Evolutionary conservation across 2,797 vertebrate genomes (phyloP), one percentile per base, ranked within the genome.

Genomic region (Mormyrus hasselquistii): DNA sequence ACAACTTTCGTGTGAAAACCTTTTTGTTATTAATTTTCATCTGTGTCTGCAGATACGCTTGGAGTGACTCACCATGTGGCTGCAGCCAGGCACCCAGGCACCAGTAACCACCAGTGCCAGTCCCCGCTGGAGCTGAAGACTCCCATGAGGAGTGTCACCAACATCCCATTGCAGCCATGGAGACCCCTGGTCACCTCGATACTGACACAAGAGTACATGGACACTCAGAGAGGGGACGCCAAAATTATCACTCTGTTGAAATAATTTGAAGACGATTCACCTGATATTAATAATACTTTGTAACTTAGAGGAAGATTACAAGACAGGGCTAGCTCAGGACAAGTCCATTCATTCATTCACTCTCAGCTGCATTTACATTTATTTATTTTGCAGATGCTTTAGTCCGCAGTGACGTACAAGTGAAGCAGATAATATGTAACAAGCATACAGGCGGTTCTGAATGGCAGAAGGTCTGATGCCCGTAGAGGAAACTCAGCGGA

Each of bases 101-200:
- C 88, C 84, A 96, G 91, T 50, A 96, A 94, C 94, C 93, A 95
- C 94, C 95, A 96, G 92, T 95, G 95, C 95, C 95, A 97, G 91
- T 96, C 94, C 87, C 95, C 94, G 47, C 93, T 93, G 14, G 93
- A 94, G 90, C 93, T 96, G 90, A 92, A 96, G 88, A 91, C 92
- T 14, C 95, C 95, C 87, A 96, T 96, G 91, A 96, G 92, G 89
- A 96, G 92, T 86, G 94, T 93, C 91, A 96, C 95, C 91, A 96
- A 88, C 95, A 96, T 95, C 73, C 95, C 95, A 0, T 96, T 96
- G 90, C 92, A 95, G 9, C 95, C 95, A 89, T 96, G 93, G 47
- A 93, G 90, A 29, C 96, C 96, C 65, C 87, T 92, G 0, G 92
- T 92, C 53, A 96, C 90, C 62, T 95, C 94, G 29, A 87, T 90